Evolutionary conservation across 1,140 invertebrate species (phyloP).

Genomic region (Ceratosolen fusciceps): DNA sequence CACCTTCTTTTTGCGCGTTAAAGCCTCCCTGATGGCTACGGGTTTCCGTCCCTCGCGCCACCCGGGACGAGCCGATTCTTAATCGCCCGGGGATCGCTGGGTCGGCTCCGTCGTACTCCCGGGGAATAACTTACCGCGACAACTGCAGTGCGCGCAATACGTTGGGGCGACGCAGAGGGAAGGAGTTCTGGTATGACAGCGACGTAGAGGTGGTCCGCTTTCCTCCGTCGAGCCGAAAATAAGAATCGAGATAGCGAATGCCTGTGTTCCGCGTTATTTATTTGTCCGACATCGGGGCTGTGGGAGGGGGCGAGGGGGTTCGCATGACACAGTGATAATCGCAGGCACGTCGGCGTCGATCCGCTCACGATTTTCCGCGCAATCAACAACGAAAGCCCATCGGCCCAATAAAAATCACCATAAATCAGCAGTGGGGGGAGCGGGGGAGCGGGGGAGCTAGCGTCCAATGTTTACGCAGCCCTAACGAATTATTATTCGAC

Average conservation of each 20-base stretch:
- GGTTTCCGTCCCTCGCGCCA: neutral
- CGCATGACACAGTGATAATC: slow-evolving; percentile 20
- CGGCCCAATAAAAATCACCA: slow-evolving; percentile 42
- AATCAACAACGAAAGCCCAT: slow-evolving; percentile 26
- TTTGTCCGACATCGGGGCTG: neutral
- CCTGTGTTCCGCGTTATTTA: neutral
- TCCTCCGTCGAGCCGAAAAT: neutral
- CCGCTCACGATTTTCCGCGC: slow-evolving; percentile 2
- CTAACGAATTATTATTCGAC: slow-evolving; percentile 46
- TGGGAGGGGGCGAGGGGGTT: neutral
- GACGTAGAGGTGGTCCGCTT: neutral
- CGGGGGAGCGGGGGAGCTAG: neutral
- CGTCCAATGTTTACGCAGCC: slow-evolving; percentile 45
- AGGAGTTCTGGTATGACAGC: neutral
- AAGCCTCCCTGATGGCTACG: neutral
- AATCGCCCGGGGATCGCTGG: too few relatives aligned
- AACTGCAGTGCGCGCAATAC: too few relatives aligned
- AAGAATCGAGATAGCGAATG: neutral
- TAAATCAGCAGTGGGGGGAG: slow-evolving; percentile 29
- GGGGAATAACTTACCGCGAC: too few relatives aligned
- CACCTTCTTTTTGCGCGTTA: neutral
- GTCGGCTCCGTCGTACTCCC: too few relatives aligned
- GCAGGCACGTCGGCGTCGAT: neutral
- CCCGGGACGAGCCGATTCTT: too few relatives aligned
- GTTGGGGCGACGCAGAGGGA: too few relatives aligned